Evolutionary conservation across 2,113 vertebrate species (phyloP).

Genomic region (Empidonax alnorum): DNA sequence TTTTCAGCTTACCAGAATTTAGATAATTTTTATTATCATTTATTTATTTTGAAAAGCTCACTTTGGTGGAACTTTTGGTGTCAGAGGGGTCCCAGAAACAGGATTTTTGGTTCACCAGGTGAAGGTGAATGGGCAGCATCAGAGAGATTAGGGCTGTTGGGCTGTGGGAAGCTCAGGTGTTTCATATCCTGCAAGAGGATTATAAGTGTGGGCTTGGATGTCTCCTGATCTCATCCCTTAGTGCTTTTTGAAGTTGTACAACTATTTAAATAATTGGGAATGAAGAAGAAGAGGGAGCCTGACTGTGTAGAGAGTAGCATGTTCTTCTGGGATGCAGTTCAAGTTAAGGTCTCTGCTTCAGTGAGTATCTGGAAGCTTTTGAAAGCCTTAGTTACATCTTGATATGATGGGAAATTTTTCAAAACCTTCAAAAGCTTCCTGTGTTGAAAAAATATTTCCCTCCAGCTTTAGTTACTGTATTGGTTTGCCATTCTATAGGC

Average conservation of each 20-base stretch:
- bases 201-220: neutral
- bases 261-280: neutral
- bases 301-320: neutral
- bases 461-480: neutral
- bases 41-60: neutral
- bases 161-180: neutral
- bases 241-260: neutral
- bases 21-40: neutral
- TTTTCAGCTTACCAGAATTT: neutral
- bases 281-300: neutral
- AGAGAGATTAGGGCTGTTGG: neutral
- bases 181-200: neutral
- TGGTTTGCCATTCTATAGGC: neutral
- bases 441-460: conserved; percentile 11
- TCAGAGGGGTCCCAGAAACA: neutral
- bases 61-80: neutral
- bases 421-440: conserved; percentile 28
- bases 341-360: conserved; percentile 12
- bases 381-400: conserved; percentile 27
- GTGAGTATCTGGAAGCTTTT: conserved; percentile 33
- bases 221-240: neutral
- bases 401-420: conserved; percentile 22
- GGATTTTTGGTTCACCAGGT: neutral
- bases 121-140: neutral
- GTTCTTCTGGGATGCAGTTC: conserved; percentile 25